Evolutionary conservation across 1,140 invertebrate genomes (phyloP), one percentile per base, ranked within the genome.

Genomic region (Euschistus heros): DNA sequence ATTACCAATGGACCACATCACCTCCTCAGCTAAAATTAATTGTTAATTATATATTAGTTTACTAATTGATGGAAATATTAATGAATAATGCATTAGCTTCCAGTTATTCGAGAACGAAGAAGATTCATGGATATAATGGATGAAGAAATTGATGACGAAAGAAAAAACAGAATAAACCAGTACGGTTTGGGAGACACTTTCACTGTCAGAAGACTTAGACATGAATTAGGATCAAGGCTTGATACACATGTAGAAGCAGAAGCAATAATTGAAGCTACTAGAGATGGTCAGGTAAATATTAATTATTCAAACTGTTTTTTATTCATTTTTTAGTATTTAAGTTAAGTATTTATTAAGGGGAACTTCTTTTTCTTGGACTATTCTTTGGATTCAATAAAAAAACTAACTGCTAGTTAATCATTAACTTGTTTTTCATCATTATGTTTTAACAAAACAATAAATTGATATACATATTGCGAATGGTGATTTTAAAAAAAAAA

Each of bases 51-150:
- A 46, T 10, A 46, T 65, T 5, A 46, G 30, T 59, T 8, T 26
- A 61, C 52, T 33, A 46, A 64, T 33, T 42, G 63, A 30, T 50
- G 37, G 14, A 46, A 50, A 42, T 63, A 65, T 37, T 65, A 66
- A 59, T 26, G 27, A 60, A 37, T 37, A 4, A 37, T 37, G 67
- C 72, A 71, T 27, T 70, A 91, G 87, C 84, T 89, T 0, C 91
- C 92, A 7, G 83, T 92, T 6, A 91, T 96, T 69, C 81, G 89
- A 26, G 93, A 96, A 77, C 79, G 93, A 65, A 84, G 93, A 66
- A 84, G 91, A 55, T 95, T 96, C 74, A 93, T 89, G 8, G 93
- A 96, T 72, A 84, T 96, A 1, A 94, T 95, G 92, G 93, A 96
- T 74, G 93, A 96, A 74, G 92, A 96, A 77, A 94, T 95, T 64